A percentile compares a stretch with the other conserved stretches of the same genome.
Conservation (phyloP, 1,140 invertebrate genomes). For the Acromyrmex echinatior region DNA sequence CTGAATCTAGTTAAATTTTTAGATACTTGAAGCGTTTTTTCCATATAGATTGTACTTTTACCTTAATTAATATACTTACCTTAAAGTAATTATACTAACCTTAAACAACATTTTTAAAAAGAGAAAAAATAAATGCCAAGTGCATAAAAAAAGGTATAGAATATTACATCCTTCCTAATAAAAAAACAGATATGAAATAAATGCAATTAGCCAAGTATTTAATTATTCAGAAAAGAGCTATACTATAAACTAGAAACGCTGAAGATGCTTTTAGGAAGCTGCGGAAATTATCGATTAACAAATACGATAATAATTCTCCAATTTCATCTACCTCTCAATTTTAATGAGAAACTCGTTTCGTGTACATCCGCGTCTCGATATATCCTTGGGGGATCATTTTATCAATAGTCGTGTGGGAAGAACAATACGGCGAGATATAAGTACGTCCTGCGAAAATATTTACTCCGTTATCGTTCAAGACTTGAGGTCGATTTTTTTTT, state of each 20-base stretch:
- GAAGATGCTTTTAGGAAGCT: neutral
- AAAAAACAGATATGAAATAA: too few relatives aligned
- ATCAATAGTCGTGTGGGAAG: conserved; percentile 27
- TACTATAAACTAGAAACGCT: neutral
- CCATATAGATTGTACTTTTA: too few relatives aligned
- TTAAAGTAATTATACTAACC: too few relatives aligned
- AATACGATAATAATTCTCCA: conserved; percentile 16
- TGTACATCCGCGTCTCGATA: neutral
- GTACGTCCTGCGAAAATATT: conserved; percentile 50
- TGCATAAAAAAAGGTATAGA: too few relatives aligned
- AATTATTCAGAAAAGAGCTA: too few relatives aligned
- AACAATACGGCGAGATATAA: conserved; percentile 31
- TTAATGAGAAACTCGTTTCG: neutral
- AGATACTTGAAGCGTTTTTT: too few relatives aligned
- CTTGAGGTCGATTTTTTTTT: conserved; percentile 34
- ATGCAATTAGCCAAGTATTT: too few relatives aligned
- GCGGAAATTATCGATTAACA: neutral
- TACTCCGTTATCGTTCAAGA: conserved; percentile 36
- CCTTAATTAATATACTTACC: too few relatives aligned
- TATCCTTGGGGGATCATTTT: conserved; percentile 26
- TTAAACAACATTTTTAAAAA: too few relatives aligned
- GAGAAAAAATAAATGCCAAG: too few relatives aligned
- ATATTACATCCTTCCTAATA: too few relatives aligned
- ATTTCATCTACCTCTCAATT: neutral
- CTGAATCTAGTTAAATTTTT: too few relatives aligned